These are phyloP conservation scores for Ornithoptera alexandrae DNA, from an alignment of 2,888 invertebrate genomes.

Conservation along the genomic window DNA sequence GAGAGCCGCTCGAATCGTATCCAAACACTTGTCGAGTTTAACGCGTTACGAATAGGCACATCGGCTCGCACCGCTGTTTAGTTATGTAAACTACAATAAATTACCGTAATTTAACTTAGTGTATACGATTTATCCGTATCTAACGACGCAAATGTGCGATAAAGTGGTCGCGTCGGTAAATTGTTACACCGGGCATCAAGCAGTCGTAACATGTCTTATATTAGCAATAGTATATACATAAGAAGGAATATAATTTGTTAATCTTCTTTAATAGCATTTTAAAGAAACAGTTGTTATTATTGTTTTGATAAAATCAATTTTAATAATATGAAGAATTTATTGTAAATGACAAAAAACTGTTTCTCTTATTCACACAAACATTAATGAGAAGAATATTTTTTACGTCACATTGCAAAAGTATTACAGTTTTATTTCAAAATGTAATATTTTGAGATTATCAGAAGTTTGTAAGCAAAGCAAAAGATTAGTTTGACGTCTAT, in stretches of 20 bases:
- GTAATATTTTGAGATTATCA: no score
- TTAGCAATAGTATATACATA: slow-evolving; percentile 43
- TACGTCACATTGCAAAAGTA: no score
- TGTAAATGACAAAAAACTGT: no score
- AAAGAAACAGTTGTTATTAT: slow-evolving; percentile 15
- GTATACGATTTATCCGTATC: slow-evolving; percentile 45
- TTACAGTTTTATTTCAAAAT: no score
- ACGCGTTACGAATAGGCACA: slow-evolving; percentile 57
- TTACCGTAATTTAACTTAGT: slow-evolving; percentile 52
- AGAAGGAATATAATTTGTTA: slow-evolving; percentile 50
- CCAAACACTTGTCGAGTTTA: slow-evolving; percentile 55
- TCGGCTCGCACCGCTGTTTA: slow-evolving; percentile 53
- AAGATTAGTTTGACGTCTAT: neutral
- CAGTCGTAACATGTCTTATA: slow-evolving; percentile 48
- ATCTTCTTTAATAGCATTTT: slow-evolving; percentile 43
- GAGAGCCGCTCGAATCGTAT: slow-evolving; percentile 45
- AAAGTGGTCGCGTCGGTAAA: slow-evolving; percentile 54
- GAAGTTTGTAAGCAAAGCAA: no score
- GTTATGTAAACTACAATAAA: slow-evolving; percentile 65
- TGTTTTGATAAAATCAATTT: no score
- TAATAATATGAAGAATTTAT: no score
- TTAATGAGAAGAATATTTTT: no score
- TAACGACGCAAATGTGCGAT: slow-evolving; percentile 42
- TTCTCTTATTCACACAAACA: no score
- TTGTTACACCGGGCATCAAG: slow-evolving; percentile 50